phyloP scores from a whole-genome alignment of 2,888 invertebrate species.

The Fragum fragum region DNA sequence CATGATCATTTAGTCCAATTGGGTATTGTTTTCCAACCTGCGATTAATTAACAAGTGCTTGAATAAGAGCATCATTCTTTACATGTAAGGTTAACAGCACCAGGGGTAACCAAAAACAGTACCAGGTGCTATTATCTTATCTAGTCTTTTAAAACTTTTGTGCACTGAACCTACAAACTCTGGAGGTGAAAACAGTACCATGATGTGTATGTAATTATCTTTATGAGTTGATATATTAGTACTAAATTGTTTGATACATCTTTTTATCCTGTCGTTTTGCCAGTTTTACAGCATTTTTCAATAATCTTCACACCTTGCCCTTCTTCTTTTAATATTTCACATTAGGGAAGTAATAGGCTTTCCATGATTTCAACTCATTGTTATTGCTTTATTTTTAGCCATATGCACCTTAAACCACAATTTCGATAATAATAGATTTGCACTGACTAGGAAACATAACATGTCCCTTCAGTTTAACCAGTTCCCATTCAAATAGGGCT shows the following conservation, averaged over 20 bases:
- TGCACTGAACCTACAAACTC: neutral
- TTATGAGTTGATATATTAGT: constrained; percentile 7
- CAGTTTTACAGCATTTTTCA: neutral
- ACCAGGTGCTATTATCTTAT: neutral
- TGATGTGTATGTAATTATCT: neutral
- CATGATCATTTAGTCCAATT: neutral
- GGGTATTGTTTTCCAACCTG: neutral
- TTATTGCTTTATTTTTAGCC: neutral
- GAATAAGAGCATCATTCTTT: constrained; percentile 1
- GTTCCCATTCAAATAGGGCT: no score
- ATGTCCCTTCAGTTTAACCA: no score
- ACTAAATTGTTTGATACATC: neutral
- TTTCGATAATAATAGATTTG: no score
- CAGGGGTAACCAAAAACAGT: neutral
- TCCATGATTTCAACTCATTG: neutral
- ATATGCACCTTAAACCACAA: no score
- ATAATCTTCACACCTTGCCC: neutral
- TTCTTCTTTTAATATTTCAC: neutral
- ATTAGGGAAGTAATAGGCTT: neutral
- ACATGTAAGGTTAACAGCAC: neutral
- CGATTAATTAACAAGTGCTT: neutral
- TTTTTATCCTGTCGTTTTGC: constrained; percentile 12
- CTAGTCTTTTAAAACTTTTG: neutral
- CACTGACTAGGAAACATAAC: no score
- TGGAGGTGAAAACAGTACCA: neutral